Conservation (phyloP, 1,140 invertebrate species). For the Heliconius hermathena region DNA sequence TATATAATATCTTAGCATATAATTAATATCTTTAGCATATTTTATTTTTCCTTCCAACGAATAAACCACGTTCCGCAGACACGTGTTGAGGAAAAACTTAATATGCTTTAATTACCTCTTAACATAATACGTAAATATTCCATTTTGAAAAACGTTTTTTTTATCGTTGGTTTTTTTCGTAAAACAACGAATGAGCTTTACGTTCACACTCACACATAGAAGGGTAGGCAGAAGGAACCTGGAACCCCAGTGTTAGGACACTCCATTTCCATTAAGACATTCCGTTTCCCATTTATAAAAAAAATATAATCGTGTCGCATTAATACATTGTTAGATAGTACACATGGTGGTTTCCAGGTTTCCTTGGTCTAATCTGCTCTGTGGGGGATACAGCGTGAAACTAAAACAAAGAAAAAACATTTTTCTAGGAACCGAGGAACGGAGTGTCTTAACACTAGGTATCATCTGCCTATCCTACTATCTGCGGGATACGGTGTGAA, state of each 20-base stretch:
- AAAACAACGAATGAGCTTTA: no score
- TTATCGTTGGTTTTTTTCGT: background rate
- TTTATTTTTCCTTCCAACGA: constrained; percentile 7
- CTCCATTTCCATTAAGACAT: background rate
- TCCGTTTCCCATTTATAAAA: no score
- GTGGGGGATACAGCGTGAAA: no score
- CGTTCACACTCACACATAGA: background rate
- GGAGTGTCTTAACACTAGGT: no score
- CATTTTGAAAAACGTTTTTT: background rate
- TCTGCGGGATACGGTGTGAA: no score
- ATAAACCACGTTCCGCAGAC: background rate
- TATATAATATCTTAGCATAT: background rate
- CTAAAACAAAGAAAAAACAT: no score
- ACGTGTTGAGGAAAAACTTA: constrained; percentile 10
- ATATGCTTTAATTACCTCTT: constrained; percentile 2
- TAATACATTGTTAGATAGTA: no score
- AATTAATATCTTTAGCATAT: background rate
- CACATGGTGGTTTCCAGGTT: no score
- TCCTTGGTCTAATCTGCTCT: no score
- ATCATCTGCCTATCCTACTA: no score
- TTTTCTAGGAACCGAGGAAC: no score
- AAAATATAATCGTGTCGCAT: no score
- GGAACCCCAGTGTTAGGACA: background rate
- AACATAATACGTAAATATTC: background rate
- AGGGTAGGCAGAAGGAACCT: background rate